Evolutionary conservation across 2,113 vertebrate genomes (phyloP), one percentile per base, ranked within the genome.

Genomic region (Speoplatyrhinus poulsoni): DNA sequence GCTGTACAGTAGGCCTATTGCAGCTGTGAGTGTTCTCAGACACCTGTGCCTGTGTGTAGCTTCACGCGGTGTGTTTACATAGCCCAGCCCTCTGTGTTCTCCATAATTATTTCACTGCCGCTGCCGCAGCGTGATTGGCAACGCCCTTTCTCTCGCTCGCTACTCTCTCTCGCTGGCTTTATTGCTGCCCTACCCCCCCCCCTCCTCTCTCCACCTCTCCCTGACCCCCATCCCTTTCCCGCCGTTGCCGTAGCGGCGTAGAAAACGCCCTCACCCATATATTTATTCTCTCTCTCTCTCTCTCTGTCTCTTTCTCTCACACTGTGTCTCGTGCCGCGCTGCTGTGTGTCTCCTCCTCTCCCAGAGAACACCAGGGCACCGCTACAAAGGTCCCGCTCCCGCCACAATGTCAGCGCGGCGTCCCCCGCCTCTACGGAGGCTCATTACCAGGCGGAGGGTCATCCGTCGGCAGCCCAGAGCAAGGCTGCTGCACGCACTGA

Each of bases 281-380:
- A 50, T 33, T 33, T 41, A 33, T 59, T 86, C 58, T 72, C 58
- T 75, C 70, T 56, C 59, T 87, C 83, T 79, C 54, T 32, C 65
- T 32, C 71, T 82, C 70, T 80, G 62, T 13, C 61, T 56, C 82
- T 73, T 69, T 74, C 61, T 70, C 46, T 69, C 62, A 26, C 26
- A 2, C 26, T 26, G 26, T 26, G 26, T 26, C 26, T 26, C 26
- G 26, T 26, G 26, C 26, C 26, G 2, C 2, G 26, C 26, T 26
- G 26, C 2, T 26, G 26, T 26, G 26, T 26, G 26, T 26, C 88
- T 69, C 90, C 72, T 82, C 59, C 72, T 60, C 78, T 83, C 75
- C 57, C 93, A 99, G 98, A 96, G 93, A 98, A 98, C 91, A 95
- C 94, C 89, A 96, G 92, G 87, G 85, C 85, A 79, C 93, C 92